Evolutionary conservation across 2,797 vertebrate genomes (phyloP), one percentile per base, ranked within the genome.

Genomic region (Octomys mimax): DNA sequence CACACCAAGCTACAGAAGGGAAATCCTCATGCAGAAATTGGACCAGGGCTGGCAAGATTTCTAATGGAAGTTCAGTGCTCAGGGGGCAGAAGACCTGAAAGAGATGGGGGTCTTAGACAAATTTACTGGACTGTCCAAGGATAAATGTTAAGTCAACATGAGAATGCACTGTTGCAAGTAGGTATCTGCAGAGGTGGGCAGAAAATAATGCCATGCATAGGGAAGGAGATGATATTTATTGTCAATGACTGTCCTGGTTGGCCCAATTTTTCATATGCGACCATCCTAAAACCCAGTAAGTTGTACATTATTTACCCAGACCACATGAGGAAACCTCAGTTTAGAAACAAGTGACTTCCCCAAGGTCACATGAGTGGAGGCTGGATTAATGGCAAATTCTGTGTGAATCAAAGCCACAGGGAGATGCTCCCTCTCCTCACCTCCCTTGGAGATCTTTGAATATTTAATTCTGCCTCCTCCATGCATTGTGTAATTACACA

Each of bases 381-480:
- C 49, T 77, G n/a, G 62, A 66, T 85, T 78, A 31, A 19, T 70
- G 71, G 10, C 12, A 16, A 68, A 28, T n/a, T 79, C 61, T 70
- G 14, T 68, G n/a, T 28, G 39, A 85, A 77, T 83, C 81, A 92
- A 92, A 91, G 21, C 46, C 77, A 54, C 13, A 1, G 31, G 19
- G 36, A 85, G 49, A 31, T 68, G 10, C 31, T 87, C 46, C 33
- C 33, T 24, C 14, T 31, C 6, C 4, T 3, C 8, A 62, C 6
- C 26, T 54, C 39, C 78, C 77, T 78, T 82, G 39, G 62, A 75
- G 71, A 68, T 77, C 89, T 64, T 81, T 89, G 62, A 70, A 75
- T 92, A 86, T 78, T 95, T 89, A 96, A 87, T 91, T 33, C 70
- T 71, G 21, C 91, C 66, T 94, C 57, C 54, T 82, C 80, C 77